Percentiles rank a stretch among this genome's conserved stretches.
Conservation (phyloP, 2,113 vertebrate genomes). For the Mohoua ochrocephala region DNA sequence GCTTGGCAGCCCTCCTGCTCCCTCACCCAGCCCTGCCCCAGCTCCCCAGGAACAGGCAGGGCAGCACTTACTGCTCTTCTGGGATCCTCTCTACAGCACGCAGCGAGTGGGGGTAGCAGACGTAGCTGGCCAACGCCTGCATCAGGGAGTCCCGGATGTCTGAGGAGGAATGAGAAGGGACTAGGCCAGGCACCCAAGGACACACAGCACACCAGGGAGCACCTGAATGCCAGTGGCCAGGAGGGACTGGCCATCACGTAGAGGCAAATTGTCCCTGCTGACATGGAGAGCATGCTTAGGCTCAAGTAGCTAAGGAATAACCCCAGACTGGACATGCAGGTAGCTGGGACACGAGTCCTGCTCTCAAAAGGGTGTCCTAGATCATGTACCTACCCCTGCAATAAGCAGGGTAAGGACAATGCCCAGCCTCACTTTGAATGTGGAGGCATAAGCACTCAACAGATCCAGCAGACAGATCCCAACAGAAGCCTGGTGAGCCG, state of each 20-base stretch:
- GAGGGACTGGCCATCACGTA: background rate
- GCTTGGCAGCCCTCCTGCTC: background rate
- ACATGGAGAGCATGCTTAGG: background rate
- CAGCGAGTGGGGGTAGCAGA: constrained; percentile 96
- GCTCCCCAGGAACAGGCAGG: background rate
- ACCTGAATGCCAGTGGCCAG: background rate
- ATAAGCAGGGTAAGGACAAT: background rate
- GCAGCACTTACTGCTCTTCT: constrained; percentile 90
- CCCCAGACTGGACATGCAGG: background rate
- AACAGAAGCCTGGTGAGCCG: background rate
- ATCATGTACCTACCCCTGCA: background rate
- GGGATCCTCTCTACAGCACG: constrained; percentile 93
- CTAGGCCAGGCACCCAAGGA: background rate
- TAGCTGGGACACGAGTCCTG: background rate
- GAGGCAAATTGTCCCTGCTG: background rate
- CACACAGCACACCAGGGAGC: background rate
- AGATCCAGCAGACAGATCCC: background rate
- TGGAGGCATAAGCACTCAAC: background rate
- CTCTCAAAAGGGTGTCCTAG: background rate
- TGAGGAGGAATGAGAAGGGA: constrained; percentile 53
- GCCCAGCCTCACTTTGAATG: background rate
- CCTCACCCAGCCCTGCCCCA: background rate
- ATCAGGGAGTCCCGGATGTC: constrained; percentile 98
- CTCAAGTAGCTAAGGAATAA: background rate
- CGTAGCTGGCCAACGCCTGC: constrained; percentile 96